phyloP scores from a whole-genome alignment of 2,888 invertebrate species.

The Sepioteuthis lessoniana region DNA sequence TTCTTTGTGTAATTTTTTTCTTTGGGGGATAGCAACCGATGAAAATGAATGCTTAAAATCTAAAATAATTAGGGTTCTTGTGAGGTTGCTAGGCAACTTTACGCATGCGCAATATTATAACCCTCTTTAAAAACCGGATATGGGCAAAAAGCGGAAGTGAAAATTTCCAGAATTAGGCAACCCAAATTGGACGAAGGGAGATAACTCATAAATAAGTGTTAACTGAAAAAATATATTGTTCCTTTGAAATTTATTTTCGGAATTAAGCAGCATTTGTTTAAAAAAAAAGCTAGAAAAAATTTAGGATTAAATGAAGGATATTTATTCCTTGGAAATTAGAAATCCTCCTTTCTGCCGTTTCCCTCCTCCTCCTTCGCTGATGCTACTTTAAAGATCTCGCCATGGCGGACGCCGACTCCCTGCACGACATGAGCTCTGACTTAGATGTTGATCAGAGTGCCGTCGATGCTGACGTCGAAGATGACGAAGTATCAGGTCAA shows the following conservation, averaged over 20 bases:
- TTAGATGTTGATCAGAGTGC: constrained; percentile 72
- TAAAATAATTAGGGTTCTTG: not conserved
- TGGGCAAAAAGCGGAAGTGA: constrained; percentile 33
- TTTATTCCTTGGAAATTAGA: not conserved
- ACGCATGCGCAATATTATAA: not conserved
- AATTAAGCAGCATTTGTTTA: not conserved
- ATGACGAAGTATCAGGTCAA: constrained; percentile 69
- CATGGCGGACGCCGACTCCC: constrained; percentile 75
- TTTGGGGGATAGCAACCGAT: too few relatives aligned
- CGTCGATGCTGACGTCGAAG: constrained; percentile 72
- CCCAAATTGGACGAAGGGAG: not conserved
- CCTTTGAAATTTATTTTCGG: not conserved
- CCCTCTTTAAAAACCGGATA: not conserved
- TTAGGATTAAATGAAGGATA: not conserved
- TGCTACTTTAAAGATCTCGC: not conserved
- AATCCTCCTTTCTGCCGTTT: not conserved
- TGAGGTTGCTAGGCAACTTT: not conserved
- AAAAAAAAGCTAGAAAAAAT: not conserved
- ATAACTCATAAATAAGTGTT: not conserved
- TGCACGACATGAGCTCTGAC: constrained; percentile 73
- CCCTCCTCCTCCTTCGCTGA: not conserved
- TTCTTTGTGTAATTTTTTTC: too few relatives aligned
- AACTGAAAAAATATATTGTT: not conserved
- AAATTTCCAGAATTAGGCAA: not conserved
- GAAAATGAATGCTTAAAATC: too few relatives aligned